Conservation (phyloP, 2,888 invertebrate species). For the Archaeoteleia sp. region DNA sequence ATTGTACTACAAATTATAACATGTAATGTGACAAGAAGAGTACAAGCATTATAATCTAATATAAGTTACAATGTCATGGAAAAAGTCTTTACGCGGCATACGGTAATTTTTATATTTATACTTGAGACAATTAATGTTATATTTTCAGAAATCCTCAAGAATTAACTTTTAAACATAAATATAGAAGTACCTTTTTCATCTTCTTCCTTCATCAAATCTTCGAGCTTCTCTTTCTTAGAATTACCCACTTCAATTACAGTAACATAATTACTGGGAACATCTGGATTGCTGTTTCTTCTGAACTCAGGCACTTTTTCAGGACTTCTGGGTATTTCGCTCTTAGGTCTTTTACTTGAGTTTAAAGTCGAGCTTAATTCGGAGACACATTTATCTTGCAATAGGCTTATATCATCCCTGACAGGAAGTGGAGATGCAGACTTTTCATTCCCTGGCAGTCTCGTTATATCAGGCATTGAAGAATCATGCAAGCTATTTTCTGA, state of each 20-base stretch:
- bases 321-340: slow-evolving; percentile 72
- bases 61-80: too few species aligned
- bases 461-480: slow-evolving; percentile 40
- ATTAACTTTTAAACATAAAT: too few species aligned
- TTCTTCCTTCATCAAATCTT: slow-evolving; percentile 77
- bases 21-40: too few species aligned
- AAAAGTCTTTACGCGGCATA: too few species aligned
- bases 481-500: slow-evolving; percentile 55
- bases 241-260: slow-evolving; percentile 91
- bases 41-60: too few species aligned
- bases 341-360: slow-evolving; percentile 68
- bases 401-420: slow-evolving; percentile 69
- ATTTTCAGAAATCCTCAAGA: too few species aligned
- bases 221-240: slow-evolving; percentile 70
- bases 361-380: slow-evolving; percentile 72
- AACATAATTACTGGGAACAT: slow-evolving; percentile 81
- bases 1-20: too few species aligned
- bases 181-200: slow-evolving; percentile 69
- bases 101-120: too few species aligned
- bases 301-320: slow-evolving; percentile 70
- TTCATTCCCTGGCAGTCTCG: slow-evolving; percentile 55
- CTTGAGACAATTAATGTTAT: too few species aligned
- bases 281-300: slow-evolving; percentile 75
- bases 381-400: slow-evolving; percentile 74
- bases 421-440: slow-evolving; percentile 71